Evolutionary conservation across 1,140 invertebrate genomes (phyloP).

Genomic region (Calephelis nemesis): DNA sequence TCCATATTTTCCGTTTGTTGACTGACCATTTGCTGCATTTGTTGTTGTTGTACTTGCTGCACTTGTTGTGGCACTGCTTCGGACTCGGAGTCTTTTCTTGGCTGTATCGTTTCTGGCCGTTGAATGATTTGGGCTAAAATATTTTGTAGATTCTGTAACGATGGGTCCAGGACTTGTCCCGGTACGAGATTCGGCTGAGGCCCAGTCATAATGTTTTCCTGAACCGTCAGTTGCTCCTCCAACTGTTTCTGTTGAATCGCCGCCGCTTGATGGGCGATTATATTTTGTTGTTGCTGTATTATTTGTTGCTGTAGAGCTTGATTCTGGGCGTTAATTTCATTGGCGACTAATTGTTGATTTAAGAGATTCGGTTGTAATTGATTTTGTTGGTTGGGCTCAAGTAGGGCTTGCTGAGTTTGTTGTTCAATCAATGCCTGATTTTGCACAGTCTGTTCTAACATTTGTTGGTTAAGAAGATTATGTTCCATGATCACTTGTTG

Average conservation of each 20-base stretch:
- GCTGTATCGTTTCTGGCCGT: slow-evolving; percentile 59
- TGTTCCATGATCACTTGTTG: slow-evolving; percentile 78
- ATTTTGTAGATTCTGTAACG: slow-evolving; percentile 72
- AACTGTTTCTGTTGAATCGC: slow-evolving; percentile 77
- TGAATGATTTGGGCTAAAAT: slow-evolving; percentile 74
- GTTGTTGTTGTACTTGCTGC: slow-evolving; percentile 40
- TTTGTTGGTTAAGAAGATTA: slow-evolving; percentile 81
- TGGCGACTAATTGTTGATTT: slow-evolving; percentile 54
- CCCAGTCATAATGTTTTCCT: slow-evolving; percentile 58
- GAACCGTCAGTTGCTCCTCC: slow-evolving; percentile 64
- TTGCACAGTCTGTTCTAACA: slow-evolving; percentile 78
- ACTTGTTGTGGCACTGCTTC: slow-evolving; percentile 49
- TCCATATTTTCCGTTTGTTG: slow-evolving; percentile 46
- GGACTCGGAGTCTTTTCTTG: slow-evolving; percentile 69
- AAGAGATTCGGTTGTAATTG: slow-evolving; percentile 50
- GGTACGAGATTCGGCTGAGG: slow-evolving; percentile 58
- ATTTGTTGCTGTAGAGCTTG: slow-evolving; percentile 68
- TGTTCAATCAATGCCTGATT: slow-evolving; percentile 64
- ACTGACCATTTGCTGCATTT: slow-evolving; percentile 31
- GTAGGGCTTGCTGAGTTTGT: slow-evolving; percentile 62
- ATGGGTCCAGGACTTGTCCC: slow-evolving; percentile 64
- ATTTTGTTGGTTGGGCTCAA: slow-evolving; percentile 57
- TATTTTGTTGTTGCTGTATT: slow-evolving; percentile 68
- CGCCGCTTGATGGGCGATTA: slow-evolving; percentile 69
- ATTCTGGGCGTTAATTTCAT: slow-evolving; percentile 71